These are phyloP conservation scores for Pristionchus exspectatus DNA, from an alignment of 2,888 invertebrate species.

Conservation along the genomic window DNA sequence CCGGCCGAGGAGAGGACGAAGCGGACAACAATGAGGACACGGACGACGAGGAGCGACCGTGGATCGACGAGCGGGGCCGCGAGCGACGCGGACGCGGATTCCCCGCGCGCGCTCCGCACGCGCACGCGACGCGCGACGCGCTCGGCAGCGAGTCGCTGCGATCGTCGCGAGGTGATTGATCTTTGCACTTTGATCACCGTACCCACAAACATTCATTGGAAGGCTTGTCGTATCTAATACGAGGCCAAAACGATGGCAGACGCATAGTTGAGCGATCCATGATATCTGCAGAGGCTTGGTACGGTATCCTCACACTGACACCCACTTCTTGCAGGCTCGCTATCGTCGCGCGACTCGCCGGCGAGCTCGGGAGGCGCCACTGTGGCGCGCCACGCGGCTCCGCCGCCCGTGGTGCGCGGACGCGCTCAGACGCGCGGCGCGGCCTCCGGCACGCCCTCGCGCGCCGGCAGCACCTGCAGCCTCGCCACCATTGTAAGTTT, in stretches of 20 bases:
- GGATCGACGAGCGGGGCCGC: constrained; percentile 55
- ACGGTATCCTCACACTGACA: no score
- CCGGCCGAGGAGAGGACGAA: not conserved
- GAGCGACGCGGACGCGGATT: constrained; percentile 38
- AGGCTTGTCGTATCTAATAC: no score
- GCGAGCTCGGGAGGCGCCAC: constrained; percentile 1
- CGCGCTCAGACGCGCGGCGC: not conserved
- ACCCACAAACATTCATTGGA: not conserved
- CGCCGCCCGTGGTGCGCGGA: constrained; percentile 19
- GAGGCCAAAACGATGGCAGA: no score
- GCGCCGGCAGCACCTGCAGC: constrained; percentile 17
- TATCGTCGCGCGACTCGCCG: constrained; percentile 48
- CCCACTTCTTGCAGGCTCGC: constrained; percentile 24
- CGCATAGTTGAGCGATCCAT: no score
- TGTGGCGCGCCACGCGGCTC: not conserved
- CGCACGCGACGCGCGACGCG: not conserved
- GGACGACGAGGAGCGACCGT: constrained; percentile 45
- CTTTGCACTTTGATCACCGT: not conserved
- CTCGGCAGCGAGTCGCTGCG: constrained; percentile 31
- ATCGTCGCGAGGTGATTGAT: not conserved
- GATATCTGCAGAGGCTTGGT: no score
- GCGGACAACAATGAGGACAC: constrained; percentile 16
- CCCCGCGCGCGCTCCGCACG: not conserved
- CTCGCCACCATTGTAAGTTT: constrained; percentile 24
- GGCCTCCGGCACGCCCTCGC: not conserved